phyloP scores from a whole-genome alignment of 1,140 invertebrate genomes.

The Drosophila willistoni region DNA sequence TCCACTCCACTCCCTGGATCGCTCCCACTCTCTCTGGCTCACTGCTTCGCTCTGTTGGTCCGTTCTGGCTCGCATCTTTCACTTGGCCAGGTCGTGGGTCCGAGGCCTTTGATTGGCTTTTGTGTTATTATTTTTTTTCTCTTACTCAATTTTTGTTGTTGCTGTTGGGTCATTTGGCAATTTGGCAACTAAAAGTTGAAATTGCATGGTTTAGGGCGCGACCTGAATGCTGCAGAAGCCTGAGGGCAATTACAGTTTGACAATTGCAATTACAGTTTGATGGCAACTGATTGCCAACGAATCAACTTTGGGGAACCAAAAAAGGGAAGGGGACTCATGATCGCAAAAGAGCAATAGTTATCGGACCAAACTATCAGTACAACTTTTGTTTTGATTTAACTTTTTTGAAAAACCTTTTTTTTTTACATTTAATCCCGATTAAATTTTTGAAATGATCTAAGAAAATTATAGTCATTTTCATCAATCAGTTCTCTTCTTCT shows the following conservation, averaged over 20 bases:
- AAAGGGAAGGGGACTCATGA: background rate
- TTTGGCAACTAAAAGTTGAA: background rate
- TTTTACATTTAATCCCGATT: no score
- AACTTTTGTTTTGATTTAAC: no score
- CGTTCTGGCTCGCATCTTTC: constrained; percentile 57
- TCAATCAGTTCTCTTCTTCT: no score
- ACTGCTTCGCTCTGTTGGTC: constrained; percentile 7
- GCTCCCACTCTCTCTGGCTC: background rate
- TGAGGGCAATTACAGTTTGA: constrained; percentile 14
- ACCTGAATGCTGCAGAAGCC: constrained; percentile 4
- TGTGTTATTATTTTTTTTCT: constrained; percentile 4
- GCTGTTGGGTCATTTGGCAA: constrained; percentile 23
- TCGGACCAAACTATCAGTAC: no score
- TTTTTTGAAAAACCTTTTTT: no score
- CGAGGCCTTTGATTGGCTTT: constrained; percentile 55
- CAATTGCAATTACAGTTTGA: constrained; percentile 3
- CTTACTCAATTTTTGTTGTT: constrained; percentile 33
- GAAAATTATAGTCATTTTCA: no score
- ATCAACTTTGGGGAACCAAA: background rate
- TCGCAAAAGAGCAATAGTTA: no score
- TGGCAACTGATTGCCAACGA: background rate
- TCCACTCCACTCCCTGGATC: no score
- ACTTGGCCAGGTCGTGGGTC: constrained; percentile 46
- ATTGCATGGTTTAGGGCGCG: constrained; percentile 8
- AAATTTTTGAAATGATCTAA: no score